phyloP scores from a whole-genome alignment of 2,797 vertebrate genomes.

The Sarcophilus harrisii region DNA sequence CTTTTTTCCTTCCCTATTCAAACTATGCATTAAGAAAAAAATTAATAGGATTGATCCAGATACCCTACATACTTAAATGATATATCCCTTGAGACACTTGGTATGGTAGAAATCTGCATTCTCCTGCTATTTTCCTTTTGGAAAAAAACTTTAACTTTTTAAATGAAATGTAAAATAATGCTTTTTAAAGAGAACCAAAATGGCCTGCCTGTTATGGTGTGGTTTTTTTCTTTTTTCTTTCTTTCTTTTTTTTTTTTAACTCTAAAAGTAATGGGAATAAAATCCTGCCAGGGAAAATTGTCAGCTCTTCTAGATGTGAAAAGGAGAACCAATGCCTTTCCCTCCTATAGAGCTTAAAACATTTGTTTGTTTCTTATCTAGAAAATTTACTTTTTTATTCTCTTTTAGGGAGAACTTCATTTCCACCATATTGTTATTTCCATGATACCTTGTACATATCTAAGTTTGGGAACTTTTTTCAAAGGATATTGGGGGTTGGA shows the following conservation, averaged over 20 bases:
- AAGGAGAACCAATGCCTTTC: constrained; percentile 14
- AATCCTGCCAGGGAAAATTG: neutral
- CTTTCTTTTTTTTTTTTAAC: neutral
- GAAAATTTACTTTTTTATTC: neutral
- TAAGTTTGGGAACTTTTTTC: neutral
- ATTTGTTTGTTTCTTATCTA: constrained; percentile 1
- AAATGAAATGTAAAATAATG: neutral
- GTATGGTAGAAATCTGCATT: neutral
- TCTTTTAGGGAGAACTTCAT: constrained; percentile 1
- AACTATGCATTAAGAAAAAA: constrained; percentile 27
- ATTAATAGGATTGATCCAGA: constrained; percentile 32
- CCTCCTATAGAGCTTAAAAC: neutral
- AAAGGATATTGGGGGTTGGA: neutral
- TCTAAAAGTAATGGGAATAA: neutral
- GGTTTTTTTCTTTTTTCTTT: neutral
- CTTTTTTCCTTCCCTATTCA: constrained; percentile 26
- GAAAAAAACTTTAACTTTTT: neutral
- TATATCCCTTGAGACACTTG: constrained; percentile 17
- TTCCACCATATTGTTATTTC: constrained; percentile 16
- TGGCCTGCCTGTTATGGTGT: neutral
- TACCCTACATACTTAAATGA: constrained; percentile 18
- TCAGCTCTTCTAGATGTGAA: neutral
- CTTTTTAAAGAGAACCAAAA: constrained; percentile 24
- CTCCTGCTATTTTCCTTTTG: neutral
- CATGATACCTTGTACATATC: neutral